Base-by-base conservation (phyloP, 2,113 vertebrate species). In the Myotis davidii region DNA sequence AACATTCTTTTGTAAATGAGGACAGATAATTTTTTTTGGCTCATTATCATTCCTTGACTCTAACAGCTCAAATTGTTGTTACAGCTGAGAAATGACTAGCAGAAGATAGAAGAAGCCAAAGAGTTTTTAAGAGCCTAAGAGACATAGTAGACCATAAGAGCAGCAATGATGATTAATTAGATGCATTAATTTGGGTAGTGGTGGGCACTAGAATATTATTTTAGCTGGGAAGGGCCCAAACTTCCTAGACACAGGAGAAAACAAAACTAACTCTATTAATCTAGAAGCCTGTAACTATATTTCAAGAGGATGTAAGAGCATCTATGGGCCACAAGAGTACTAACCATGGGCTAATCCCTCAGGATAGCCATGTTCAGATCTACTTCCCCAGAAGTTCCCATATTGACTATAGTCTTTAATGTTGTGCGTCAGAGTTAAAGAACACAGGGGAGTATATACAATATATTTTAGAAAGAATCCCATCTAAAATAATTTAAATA, bases 401-500 rank as follows among this genome's bases (percentile, higher is more conserved):
- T 50, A 37, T 90, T 89, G 74, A 52, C 16, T 64, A 21, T 42
- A 90, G 13, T 82, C 45, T 82, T 67, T 73, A 54, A 25, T 85
- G 34, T 79, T 87, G 50, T 94, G 6, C 52, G 37, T 86, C 59
- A 84, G 50, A 84, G 3, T 95, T 94, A 72, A 54, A 92, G 64
- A 42, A 85, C 39, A 21, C 37, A 61, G 14, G 27, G 34, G 25
- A 50, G 9, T 59, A 13, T 69, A 9, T 42, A 61, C 61, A 42
- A 5, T 21, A 64, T 70, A 52, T 87, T 93, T 90, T 81, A 85
- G 76, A 72, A 91, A 87, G 27, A 72, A 86, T 85, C 79, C 21
- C 42, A 70, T 74, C 69, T 85, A 78, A 94, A 95, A 70, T 32
- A 54, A 69, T 83, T 85, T 76, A 90, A 91, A 34, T 87, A 61